Percentiles rank a stretch among this genome's conserved stretches.
Conservation (phyloP, 2,113 vertebrate species). For the Columba janthina region DNA sequence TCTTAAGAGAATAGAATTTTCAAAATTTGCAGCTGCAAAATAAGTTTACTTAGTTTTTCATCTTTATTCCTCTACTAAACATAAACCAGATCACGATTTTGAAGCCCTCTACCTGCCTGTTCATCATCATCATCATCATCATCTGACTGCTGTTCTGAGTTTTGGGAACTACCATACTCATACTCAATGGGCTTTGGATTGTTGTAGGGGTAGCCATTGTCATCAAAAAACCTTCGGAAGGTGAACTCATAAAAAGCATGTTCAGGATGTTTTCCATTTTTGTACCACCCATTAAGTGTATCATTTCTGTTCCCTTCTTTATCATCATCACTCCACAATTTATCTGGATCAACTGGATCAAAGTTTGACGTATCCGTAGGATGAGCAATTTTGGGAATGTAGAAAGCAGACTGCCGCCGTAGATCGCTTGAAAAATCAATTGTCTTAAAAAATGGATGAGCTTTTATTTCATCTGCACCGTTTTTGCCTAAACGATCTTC, state of each 20-base stretch:
- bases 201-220: slow-evolving; percentile 97
- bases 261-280: slow-evolving; percentile 95
- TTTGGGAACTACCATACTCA: slow-evolving; percentile 81
- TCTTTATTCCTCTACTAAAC: slow-evolving; percentile 78
- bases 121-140: slow-evolving; percentile 69
- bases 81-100: slow-evolving; percentile 89
- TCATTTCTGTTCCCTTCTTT: slow-evolving; percentile 88
- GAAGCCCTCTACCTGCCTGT: slow-evolving; percentile 64
- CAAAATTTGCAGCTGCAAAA: slow-evolving; percentile 38
- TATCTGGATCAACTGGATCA: slow-evolving; percentile 96
- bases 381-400: slow-evolving; percentile 95
- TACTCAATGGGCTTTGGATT: slow-evolving; percentile 95
- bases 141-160: slow-evolving; percentile 74
- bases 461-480: slow-evolving; percentile 95
- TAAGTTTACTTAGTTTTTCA: not conserved
- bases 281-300: slow-evolving; percentile 93
- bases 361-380: slow-evolving; percentile 97
- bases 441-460: slow-evolving; percentile 90
- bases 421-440: slow-evolving; percentile 95
- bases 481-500: slow-evolving; percentile 95
- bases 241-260: slow-evolving; percentile 99
- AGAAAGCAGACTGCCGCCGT: slow-evolving; percentile 89
- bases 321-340: slow-evolving; percentile 90
- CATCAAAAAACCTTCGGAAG: slow-evolving; percentile 97
- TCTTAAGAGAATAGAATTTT: slow-evolving; percentile 32